Base-by-base conservation (phyloP, 2,113 vertebrate genomes). In the Heterotis niloticus region DNA sequence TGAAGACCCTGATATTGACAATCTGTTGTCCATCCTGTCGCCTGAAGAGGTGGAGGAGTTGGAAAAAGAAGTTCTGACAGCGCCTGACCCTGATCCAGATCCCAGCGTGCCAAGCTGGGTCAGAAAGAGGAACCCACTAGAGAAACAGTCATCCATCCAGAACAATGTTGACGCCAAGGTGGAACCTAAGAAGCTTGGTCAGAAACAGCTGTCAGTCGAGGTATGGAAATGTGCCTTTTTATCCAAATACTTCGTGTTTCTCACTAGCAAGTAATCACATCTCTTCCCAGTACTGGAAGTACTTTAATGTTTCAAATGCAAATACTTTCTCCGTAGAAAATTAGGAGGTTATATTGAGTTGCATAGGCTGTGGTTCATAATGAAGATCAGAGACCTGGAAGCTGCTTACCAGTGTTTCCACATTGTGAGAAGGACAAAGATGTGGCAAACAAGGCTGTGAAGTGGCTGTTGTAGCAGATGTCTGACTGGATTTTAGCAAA, bases 1-100 rank as follows among this genome's bases (percentile, higher is more conserved):
- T 57, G 92, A 93, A 85, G 92, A 93, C 84, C 92, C 93, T 0
- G 93, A 94, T 85, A 88, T 94, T 83, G 93, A 94, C 83, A 92
- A 86, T 83, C 85, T 94, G 87, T 86, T 93, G 86, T 92, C 91
- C 82, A 92, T 90, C 79, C 90, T 93, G 74, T 93, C 92, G 73
- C 92, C 92, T 0, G 93, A 93, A 82, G 91, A 94, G 78, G 60
- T 94, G 88, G 89, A 92, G 81, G 90, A 92, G 86, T 86, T 93
- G 81, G 80, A 92, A 84, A 88, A 89, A 75, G 92, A 91, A 79
- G 89, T 93, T 78, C 88, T 96, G 87, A 95, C 95, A 5, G 93
- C 92, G 73, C 94, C 89, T 2, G 97, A 98, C 78, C 71, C 94
- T 0, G 95, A 95, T 0, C 92, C 91, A 5, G 90, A 93, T 0